phyloP scores from a whole-genome alignment of 92 coral and sea anemone species.

The Diadumene lineata region DNA sequence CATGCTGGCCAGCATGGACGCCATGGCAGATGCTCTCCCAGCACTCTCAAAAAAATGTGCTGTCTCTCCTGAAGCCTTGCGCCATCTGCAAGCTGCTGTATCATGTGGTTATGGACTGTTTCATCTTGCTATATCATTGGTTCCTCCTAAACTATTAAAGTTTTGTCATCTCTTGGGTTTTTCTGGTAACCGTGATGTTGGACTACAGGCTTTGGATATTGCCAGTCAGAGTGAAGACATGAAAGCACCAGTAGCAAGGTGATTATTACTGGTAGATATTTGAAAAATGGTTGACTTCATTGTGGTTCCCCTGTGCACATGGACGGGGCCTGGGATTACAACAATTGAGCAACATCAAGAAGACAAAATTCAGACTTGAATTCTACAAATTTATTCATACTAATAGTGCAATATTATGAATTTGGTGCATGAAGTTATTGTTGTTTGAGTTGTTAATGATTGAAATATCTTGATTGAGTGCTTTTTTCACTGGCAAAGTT shows the following conservation, averaged over 20 bases:
- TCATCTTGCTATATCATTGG: constrained; percentile 89
- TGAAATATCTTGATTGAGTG: too few relatives aligned
- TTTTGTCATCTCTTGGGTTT: constrained; percentile 90
- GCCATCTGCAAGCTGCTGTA: constrained; percentile 89
- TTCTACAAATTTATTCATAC: background rate
- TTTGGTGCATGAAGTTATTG: too few relatives aligned
- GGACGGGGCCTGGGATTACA: too few relatives aligned
- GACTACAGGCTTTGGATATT: constrained; percentile 79
- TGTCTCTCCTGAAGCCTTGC: constrained; percentile 62
- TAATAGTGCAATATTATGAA: background rate
- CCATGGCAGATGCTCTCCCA: constrained; percentile 34
- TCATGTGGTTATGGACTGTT: constrained; percentile 97
- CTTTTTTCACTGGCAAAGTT: too few relatives aligned
- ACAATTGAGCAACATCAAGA: too few relatives aligned
- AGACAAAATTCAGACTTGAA: background rate
- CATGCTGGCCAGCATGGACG: constrained; percentile 54
- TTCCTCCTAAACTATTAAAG: constrained; percentile 89
- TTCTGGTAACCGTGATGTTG: constrained; percentile 90
- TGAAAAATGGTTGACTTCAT: too few relatives aligned
- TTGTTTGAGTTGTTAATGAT: too few relatives aligned
- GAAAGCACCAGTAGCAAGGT: constrained; percentile 99
- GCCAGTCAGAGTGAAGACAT: constrained; percentile 96
- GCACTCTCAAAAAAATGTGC: constrained; percentile 17
- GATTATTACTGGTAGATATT: too few relatives aligned
- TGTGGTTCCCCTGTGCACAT: too few relatives aligned